Base-by-base conservation (phyloP, 1,140 invertebrate species). In the Chrysomallon squamiferum region DNA sequence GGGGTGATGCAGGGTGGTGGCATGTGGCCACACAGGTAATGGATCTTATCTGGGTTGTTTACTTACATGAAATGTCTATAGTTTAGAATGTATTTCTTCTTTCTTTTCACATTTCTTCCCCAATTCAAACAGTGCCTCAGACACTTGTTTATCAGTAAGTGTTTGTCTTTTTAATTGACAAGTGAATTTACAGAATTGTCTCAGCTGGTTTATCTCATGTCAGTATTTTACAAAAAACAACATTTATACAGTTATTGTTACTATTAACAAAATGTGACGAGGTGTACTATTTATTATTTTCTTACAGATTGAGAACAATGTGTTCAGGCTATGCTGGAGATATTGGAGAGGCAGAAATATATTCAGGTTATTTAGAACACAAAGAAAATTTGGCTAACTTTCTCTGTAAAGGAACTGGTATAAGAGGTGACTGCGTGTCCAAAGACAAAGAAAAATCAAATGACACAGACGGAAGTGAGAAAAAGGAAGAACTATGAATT, bases 1-100 rank as follows among this genome's bases (percentile, higher is more conserved):
- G 83, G 81, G n/a, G 74, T 85, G 52, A 82, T 81, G 73, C 77
- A 82, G 59, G 82, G 82, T 50, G 84, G 84, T 30, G 83, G 84
- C 30, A 80, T 70, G 61, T 85, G 84, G 84, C 82, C 84, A 50
- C 29, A 29, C 38, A 84, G 84, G 84, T 85, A 73, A 60, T 0
- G 11, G 5, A n/a, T 9, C 41, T 18, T 29, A 1, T 61, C 7
- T 47, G n/a, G n/a, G n/a, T n/a, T n/a, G n/a, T n/a, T n/a, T n/a
- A n/a, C n/a, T n/a, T n/a, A n/a, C n/a, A n/a, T n/a, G n/a, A n/a
- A n/a, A n/a, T n/a, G n/a, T n/a, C n/a, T n/a, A n/a, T n/a, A n/a
- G n/a, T n/a, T n/a, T n/a, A n/a, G n/a, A n/a, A n/a, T n/a, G n/a
- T n/a, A n/a, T n/a, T n/a, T n/a, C n/a, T n/a, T n/a, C n/a, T n/a